Percentiles rank a stretch among this genome's conserved stretches.
Evolutionary conservation across 2,888 invertebrate species (phyloP).

Genomic region (Adela reaumurella): DNA sequence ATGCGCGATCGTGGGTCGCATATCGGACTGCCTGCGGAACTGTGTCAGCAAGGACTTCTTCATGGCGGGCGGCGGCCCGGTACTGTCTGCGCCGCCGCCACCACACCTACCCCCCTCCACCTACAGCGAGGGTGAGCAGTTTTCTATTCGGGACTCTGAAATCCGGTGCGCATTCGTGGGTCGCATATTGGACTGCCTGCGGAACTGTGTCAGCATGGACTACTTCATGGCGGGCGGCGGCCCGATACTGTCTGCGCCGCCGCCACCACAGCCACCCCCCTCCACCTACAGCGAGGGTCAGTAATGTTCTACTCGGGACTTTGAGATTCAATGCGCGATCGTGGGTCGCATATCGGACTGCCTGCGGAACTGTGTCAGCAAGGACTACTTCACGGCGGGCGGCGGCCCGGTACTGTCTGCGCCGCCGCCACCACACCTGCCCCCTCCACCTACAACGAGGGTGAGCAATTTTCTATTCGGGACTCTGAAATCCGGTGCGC

Average conservation of each 20-base stretch:
- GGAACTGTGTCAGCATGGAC: conserved; percentile 97
- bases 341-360: conserved; percentile 98
- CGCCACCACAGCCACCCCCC: conserved; percentile 30
- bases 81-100: conserved; percentile 20
- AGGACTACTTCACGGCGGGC: conserved; percentile 71
- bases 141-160: conserved; percentile 98
- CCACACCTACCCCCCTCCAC: conserved; percentile 32
- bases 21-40: conserved; percentile 97
- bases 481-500: conserved; percentile 97
- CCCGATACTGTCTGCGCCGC: conserved; percentile 20
- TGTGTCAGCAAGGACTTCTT: conserved; percentile 92
- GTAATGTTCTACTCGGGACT: conserved; percentile 98
- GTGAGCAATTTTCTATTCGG: too few species aligned
- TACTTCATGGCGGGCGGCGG: conserved; percentile 66
- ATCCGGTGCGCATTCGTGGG: conserved; percentile 98
- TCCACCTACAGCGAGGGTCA: conserved; percentile 26
- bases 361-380: conserved; percentile 98
- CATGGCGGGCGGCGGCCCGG: conserved; percentile 59
- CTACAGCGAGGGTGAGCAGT: conserved; percentile 23
- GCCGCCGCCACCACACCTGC: conserved; percentile 27
- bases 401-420: conserved; percentile 21
- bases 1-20: conserved; percentile 96
- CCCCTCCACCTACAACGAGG: conserved; percentile 29
- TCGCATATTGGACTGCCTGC: conserved; percentile 95
- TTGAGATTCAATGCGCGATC: conserved; percentile 96